A percentile compares a stretch with the other conserved stretches of the same genome.
phyloP scores from a whole-genome alignment of 1,140 invertebrate species.

The Drosophila athabasca region DNA sequence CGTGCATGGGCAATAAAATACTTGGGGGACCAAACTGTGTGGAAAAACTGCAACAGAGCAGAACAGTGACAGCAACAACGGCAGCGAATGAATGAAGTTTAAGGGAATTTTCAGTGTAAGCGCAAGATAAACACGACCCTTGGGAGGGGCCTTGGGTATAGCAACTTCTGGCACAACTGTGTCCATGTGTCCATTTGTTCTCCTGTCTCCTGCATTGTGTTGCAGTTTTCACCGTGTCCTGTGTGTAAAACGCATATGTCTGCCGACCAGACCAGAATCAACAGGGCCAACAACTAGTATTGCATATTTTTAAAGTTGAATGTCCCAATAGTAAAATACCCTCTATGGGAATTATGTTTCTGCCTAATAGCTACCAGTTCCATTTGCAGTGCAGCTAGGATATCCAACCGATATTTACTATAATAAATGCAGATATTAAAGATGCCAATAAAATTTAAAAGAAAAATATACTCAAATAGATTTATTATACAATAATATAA shows the following conservation, averaged over 20 bases:
- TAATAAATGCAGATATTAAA: too few relatives aligned
- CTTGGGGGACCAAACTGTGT: constrained; percentile 53
- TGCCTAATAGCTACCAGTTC: too few relatives aligned
- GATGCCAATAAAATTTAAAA: too few relatives aligned
- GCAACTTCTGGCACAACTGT: background rate
- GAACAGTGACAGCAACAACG: constrained; percentile 35
- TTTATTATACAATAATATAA: too few relatives aligned
- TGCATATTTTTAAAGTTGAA: too few relatives aligned
- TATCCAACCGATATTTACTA: too few relatives aligned
- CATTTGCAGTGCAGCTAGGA: too few relatives aligned
- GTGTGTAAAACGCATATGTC: constrained; percentile 56
- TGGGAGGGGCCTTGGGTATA: constrained; percentile 30
- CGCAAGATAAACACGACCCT: constrained; percentile 75
- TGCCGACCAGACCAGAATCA: background rate
- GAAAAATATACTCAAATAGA: too few relatives aligned
- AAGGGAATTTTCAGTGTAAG: constrained; percentile 69
- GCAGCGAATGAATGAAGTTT: constrained; percentile 48
- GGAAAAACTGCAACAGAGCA: constrained; percentile 58
- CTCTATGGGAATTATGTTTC: too few relatives aligned
- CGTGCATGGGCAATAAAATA: constrained; percentile 58
- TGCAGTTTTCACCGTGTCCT: constrained; percentile 14
- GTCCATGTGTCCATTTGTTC: constrained; percentile 19
- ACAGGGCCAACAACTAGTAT: background rate
- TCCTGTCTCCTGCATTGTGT: background rate
- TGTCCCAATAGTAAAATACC: too few relatives aligned